phyloP scores from a whole-genome alignment of 2,113 vertebrate genomes.

The Epinephelus moara region DNA sequence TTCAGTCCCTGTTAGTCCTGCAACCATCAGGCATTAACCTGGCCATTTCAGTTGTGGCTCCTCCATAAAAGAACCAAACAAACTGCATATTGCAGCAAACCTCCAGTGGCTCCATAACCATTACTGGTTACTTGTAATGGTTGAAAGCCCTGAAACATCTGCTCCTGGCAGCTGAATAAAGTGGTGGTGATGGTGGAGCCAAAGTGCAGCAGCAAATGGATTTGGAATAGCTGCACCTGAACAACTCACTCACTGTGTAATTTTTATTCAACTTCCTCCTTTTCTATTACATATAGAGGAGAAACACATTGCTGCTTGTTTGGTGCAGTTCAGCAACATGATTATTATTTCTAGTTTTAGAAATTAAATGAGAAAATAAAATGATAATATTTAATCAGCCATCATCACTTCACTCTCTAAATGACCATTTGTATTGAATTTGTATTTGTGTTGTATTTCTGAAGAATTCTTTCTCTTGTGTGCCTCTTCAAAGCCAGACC shows the following conservation, averaged over 20 bases:
- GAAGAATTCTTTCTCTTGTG: too few relatives aligned
- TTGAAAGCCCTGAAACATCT: conserved; percentile 1
- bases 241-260: background rate
- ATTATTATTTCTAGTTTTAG: background rate
- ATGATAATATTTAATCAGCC: background rate
- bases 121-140: conserved; percentile 10
- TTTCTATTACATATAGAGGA: background rate
- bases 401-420: too few relatives aligned
- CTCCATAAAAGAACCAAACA: conserved; percentile 1
- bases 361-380: background rate
- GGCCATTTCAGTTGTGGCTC: background rate
- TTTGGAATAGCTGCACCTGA: conserved; percentile 1
- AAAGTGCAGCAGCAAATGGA: conserved; percentile 23
- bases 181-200: background rate
- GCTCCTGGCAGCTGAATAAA: background rate
- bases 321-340: background rate
- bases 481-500: background rate
- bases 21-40: conserved; percentile 5
- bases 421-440: too few relatives aligned
- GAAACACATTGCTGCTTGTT: too few relatives aligned
- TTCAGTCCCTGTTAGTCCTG: background rate
- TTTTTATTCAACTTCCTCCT: background rate
- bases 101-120: conserved; percentile 1
- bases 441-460: too few relatives aligned
- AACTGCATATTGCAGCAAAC: background rate